Conservation (phyloP, 2,888 invertebrate species). For the Yponomeuta cagnagella region DNA sequence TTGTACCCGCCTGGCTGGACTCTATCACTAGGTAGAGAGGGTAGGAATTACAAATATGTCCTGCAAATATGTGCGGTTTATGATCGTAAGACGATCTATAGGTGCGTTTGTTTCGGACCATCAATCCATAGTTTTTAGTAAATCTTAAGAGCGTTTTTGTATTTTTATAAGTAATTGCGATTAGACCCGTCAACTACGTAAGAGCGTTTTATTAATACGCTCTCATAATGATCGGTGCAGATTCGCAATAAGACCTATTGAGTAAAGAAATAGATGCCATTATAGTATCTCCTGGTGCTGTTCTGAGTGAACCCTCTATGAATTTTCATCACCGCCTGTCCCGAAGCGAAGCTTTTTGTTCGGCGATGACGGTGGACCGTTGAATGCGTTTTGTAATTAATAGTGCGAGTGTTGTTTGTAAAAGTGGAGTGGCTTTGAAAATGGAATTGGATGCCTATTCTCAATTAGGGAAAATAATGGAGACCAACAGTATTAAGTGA, state of each 20-base stretch:
- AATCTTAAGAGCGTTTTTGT: neutral
- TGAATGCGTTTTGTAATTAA: neutral
- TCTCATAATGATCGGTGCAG: too few species aligned
- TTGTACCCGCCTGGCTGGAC: slow-evolving; percentile 9
- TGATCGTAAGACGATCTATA: too few species aligned
- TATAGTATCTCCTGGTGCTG: too few species aligned
- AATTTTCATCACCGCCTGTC: neutral
- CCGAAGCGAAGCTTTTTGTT: neutral
- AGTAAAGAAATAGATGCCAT: too few species aligned
- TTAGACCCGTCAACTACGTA: too few species aligned
- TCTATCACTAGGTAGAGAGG: neutral
- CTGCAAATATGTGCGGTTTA: too few species aligned
- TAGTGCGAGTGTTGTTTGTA: neutral
- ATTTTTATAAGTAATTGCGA: too few species aligned
- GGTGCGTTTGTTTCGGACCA: neutral
- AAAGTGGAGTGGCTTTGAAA: neutral
- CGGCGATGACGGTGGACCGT: neutral
- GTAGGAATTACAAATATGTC: neutral
- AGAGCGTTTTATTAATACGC: too few species aligned
- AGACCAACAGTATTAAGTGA: too few species aligned
- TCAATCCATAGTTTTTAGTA: neutral
- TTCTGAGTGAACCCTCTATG: too few species aligned
- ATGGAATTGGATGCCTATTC: neutral
- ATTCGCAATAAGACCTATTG: too few species aligned
- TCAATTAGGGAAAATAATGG: too few species aligned